Evolutionary conservation across 2,888 invertebrate genomes (phyloP), one percentile per base, ranked within the genome.

Genomic region (Beris chalybata): DNA sequence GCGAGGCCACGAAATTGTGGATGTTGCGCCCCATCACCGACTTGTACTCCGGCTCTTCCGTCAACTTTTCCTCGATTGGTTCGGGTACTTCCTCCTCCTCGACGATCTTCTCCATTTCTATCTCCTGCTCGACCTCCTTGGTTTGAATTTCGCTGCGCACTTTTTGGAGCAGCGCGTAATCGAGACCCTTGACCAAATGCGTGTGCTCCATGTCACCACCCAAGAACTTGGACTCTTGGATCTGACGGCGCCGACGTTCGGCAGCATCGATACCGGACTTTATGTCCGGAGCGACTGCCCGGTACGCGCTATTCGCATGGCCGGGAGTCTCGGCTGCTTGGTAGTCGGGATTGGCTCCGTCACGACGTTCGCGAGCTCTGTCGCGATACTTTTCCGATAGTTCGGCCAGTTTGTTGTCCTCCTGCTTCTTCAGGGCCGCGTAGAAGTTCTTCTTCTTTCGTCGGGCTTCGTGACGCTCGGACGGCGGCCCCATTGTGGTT

Each of bases 151-250:
- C 98, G 71, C 95, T 95, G 55, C 97, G 87, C 0, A 94, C 95
- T 85, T 98, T 93, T 75, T 95, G 95, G 66, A 96, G 80, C 59
- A 96, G 81, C 0, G 95, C 95, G 79, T 93, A 96, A 85, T 96
- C 96, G 56, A 93, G 81, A 74, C 95, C 99, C 83, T 99, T 99
- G 73, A 99, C 99, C 85, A 99, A 95, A 83, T 99, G 99, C 78
- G 99, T 99, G 75, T 99, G 99, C 76, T 99, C 97, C 93, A 99
- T 97, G 81, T 99, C 99, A 86, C 99, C 99, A 78, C 99, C 99
- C 83, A 99, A 93, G 82, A 96, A 99, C 82, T 99, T 99, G 0
- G 99, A 99, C 82, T 99, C 98, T 84, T 92, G 91, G 77, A 99
- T 99, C 84, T 97, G 89, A 76, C 97, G 95, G 59, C 96, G 87